Conservation (phyloP, 35 echinoderm and acorn worm genomes). For the Apostichopus parvimensis region DNA sequence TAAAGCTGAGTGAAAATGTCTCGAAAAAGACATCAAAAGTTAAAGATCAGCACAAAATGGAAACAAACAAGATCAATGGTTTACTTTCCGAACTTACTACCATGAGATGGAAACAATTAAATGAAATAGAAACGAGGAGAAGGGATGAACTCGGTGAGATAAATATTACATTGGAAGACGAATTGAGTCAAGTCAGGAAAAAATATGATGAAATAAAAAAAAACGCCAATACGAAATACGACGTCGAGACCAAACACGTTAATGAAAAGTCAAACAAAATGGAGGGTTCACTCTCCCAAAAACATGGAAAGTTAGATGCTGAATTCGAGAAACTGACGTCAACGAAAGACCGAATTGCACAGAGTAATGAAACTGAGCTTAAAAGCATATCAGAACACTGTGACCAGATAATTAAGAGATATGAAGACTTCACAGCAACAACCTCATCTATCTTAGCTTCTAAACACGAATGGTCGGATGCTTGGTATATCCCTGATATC, state of each 20-base stretch:
- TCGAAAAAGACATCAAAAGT: not conserved
- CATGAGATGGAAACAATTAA: not conserved
- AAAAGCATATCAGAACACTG: not conserved
- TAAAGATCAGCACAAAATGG: not conserved
- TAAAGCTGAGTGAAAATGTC: not conserved
- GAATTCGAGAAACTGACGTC: not conserved
- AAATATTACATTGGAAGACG: not conserved
- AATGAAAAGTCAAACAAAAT: not conserved
- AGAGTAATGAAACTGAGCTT: not conserved
- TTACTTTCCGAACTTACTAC: not conserved
- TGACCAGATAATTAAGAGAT: not conserved
- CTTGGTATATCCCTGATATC: not conserved
- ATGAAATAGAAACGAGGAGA: not conserved
- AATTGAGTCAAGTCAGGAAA: not conserved
- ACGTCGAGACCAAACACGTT: not conserved
- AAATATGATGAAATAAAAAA: not conserved
- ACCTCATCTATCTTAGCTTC: not conserved
- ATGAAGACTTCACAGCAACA: not conserved
- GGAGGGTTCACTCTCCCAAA: not conserved
- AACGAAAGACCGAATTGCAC: not conserved
- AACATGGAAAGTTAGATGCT: not conserved
- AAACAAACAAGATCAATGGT: not conserved
- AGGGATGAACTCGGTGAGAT: not conserved
- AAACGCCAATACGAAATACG: not conserved
- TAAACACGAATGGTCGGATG: not conserved